phyloP scores from a whole-genome alignment of 2,888 invertebrate species.

The Cancer borealis region DNA sequence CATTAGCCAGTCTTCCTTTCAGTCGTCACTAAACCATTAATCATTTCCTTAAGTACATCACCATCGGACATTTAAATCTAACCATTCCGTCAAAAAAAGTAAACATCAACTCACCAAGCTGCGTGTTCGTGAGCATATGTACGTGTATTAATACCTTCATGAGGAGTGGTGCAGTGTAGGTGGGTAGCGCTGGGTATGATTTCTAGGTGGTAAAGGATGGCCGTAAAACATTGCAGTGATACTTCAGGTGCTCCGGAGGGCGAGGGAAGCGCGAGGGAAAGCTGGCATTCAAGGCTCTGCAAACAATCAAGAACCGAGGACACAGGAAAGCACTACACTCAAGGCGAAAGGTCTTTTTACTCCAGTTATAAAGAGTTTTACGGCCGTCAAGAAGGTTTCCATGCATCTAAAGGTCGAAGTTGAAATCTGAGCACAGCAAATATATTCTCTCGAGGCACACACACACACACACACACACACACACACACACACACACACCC shows the following conservation, averaged over 20 bases:
- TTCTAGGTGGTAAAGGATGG: slow-evolving; percentile 13
- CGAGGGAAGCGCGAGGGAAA: background rate
- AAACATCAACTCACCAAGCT: background rate
- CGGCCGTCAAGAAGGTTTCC: slow-evolving; percentile 21
- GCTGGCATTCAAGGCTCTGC: background rate
- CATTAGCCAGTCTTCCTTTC: background rate
- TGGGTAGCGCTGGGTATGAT: background rate
- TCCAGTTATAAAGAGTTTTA: slow-evolving; percentile 38
- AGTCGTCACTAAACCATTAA: background rate
- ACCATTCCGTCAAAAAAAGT: background rate
- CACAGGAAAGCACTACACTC: slow-evolving; percentile 30
- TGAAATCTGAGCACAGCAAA: slow-evolving; percentile 32
- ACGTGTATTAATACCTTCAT: background rate
- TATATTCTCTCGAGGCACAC: background rate
- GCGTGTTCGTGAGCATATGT: background rate
- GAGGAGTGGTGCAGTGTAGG: background rate
- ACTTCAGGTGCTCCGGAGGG: background rate
- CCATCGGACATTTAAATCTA: background rate
- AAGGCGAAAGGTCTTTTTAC: slow-evolving; percentile 1
- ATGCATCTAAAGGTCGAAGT: slow-evolving; percentile 12
- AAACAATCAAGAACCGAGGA: slow-evolving; percentile 15
- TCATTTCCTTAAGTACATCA: background rate
- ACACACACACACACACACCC: no score
- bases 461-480: background rate
- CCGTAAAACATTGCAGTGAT: slow-evolving; percentile 8